Base-by-base conservation (phyloP, 2,888 invertebrate genomes). In the Salticus scenicus region DNA sequence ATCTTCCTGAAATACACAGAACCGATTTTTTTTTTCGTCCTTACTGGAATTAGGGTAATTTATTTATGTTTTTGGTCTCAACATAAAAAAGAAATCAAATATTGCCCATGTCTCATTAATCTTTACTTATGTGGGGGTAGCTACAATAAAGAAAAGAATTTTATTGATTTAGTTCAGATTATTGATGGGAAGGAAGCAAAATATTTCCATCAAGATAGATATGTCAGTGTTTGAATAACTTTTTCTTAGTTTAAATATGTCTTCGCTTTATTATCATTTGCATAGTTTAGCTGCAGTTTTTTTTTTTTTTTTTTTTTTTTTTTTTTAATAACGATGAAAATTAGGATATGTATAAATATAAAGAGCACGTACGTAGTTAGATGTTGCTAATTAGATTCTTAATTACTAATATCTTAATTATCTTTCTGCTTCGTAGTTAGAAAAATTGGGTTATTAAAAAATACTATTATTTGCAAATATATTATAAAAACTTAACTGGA, bases 41-140 rank as follows among this genome's bases (percentile, higher is more conserved):
- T 47, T 12, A 2, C 17, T n/a, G 47, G 47, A 24, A 57, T 57
- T 57, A 24, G 57, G 24, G 4, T 57, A 57, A 57, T 57, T 24
- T 47, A 47, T 47, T 47, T 57, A 57, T 57, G 24, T 57, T 57
- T 57, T 57, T 20, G 24, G 57, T 7, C 5, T 20, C 24, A 57
- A 24, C 57, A 24, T 20, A 57, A 57, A 57, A 24, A 57, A 57
- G 57, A 57, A 57, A 57, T 24, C 57, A 57, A 57, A 57, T 57
- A 57, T 57, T 57, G 57, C 24, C 57, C 24, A 57, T 24, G 24
- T 57, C 57, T 57, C 57, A 57, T 57, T 57, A 57, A 57, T 57
- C 57, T 57, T 57, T 57, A 24, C 24, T 57, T 57, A 57, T 57
- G 20, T 57, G 8, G 47, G 57, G 20, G 24, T 20, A 57, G 24